These are phyloP conservation scores for Eristalis tenax DNA, from an alignment of 2,888 invertebrate genomes.

Conservation along the genomic window DNA sequence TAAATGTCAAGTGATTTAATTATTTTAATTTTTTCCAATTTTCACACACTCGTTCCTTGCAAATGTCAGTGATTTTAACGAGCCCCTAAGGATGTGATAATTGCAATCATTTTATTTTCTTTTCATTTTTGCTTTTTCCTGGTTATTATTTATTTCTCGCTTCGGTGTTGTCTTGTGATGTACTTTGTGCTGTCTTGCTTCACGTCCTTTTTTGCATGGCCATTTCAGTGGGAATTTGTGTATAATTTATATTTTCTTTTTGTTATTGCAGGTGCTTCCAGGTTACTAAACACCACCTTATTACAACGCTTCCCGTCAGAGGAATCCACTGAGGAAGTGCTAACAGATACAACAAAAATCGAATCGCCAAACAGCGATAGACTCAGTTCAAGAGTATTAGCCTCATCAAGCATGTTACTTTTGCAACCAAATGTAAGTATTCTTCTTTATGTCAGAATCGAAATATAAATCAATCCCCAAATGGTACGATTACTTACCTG, in stretches of 20 bases:
- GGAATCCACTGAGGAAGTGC: slow-evolving; percentile 55
- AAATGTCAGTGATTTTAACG: slow-evolving; percentile 55
- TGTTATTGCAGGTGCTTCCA: slow-evolving; percentile 73
- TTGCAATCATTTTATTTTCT: background rate
- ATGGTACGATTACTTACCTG: background rate
- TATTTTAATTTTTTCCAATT: background rate
- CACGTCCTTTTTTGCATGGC: background rate
- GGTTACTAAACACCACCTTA: slow-evolving; percentile 68
- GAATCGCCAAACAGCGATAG: slow-evolving; percentile 72
- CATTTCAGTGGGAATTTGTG: background rate
- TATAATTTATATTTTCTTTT: slow-evolving; percentile 17
- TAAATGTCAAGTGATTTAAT: slow-evolving; percentile 41
- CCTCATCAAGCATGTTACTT: slow-evolving; percentile 92
- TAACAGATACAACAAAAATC: slow-evolving; percentile 52
- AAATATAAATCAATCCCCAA: background rate
- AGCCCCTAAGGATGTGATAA: slow-evolving; percentile 37
- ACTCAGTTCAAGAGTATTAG: slow-evolving; percentile 77
- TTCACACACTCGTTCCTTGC: background rate
- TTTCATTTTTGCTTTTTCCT: background rate
- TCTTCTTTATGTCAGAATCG: background rate
- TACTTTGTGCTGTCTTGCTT: slow-evolving; percentile 5
- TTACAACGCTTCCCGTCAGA: slow-evolving; percentile 54
- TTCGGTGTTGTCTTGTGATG: background rate
- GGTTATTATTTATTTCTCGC: slow-evolving; percentile 6
- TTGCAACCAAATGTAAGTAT: slow-evolving; percentile 92